These are phyloP conservation scores for Rousettus leschenaultii DNA, from an alignment of 2,113 vertebrate genomes.

Conservation along the genomic window DNA sequence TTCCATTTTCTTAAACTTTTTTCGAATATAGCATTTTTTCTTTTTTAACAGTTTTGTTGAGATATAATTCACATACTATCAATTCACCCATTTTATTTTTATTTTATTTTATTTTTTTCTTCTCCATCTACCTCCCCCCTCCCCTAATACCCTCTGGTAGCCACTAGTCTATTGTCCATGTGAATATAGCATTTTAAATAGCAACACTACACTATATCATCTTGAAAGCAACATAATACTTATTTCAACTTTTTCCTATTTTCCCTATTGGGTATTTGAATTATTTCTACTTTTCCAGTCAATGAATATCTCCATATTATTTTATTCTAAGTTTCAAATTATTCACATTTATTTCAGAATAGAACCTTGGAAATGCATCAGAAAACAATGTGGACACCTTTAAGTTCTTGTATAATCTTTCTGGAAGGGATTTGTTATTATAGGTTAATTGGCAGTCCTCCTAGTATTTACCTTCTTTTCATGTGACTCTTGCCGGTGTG, in stretches of 20 bases:
- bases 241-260: neutral
- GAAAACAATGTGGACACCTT: neutral
- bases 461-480: neutral
- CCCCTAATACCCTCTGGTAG: too few relatives aligned
- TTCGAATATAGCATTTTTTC: too few relatives aligned
- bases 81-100: too few relatives aligned
- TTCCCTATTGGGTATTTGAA: conserved; percentile 4
- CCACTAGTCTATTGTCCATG: too few relatives aligned
- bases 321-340: conserved; percentile 2
- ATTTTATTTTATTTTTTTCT: too few relatives aligned
- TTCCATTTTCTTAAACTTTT: conserved; percentile 38
- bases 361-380: neutral
- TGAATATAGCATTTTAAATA: neutral
- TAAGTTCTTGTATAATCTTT: conserved; percentile 22
- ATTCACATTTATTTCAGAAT: conserved; percentile 20
- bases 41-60: too few relatives aligned
- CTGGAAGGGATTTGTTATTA: conserved; percentile 3
- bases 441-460: neutral
- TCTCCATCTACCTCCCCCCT: too few relatives aligned
- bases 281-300: neutral
- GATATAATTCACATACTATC: too few relatives aligned
- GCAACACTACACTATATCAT: neutral
- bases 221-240: neutral
- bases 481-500: neutral
- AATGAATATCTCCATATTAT: conserved; percentile 2